Conservation (phyloP, 2,888 invertebrate genomes). For the Tenthredo distinguenda region DNA sequence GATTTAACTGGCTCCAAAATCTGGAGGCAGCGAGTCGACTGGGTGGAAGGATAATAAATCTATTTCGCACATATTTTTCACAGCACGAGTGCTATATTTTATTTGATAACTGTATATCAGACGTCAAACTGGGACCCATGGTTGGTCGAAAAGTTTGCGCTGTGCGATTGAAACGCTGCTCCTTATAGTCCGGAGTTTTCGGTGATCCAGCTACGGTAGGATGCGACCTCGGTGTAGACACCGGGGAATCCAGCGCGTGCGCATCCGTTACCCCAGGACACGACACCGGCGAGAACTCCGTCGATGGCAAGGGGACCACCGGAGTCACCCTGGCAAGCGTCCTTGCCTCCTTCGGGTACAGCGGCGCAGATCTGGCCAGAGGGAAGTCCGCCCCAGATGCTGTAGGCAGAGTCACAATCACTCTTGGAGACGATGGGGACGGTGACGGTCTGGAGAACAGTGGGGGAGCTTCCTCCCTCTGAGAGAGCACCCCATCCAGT, state of each 20-base stretch:
- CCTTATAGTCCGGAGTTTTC: conserved; percentile 24
- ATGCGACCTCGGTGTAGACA: conserved; percentile 79
- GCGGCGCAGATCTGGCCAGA: conserved; percentile 83
- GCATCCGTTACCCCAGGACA: conserved; percentile 80
- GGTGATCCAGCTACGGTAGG: conserved; percentile 77
- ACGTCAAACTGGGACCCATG: neutral
- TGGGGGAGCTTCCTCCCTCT: conserved; percentile 56
- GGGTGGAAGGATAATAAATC: neutral
- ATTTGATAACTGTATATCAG: neutral
- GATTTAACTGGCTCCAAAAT: neutral
- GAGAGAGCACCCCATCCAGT: conserved; percentile 68
- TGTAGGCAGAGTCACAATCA: conserved; percentile 79
- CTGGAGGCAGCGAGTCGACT: too few relatives aligned
- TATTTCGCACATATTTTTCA: neutral
- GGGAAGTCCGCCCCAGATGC: conserved; percentile 77
- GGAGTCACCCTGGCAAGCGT: conserved; percentile 78
- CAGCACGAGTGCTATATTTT: conserved; percentile 73
- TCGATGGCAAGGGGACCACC: conserved; percentile 79
- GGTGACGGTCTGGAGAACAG: conserved; percentile 78
- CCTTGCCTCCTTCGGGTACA: conserved; percentile 78
- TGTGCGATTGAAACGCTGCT: neutral
- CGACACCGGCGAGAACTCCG: conserved; percentile 78
- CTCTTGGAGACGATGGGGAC: conserved; percentile 80
- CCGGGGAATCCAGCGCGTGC: conserved; percentile 79
- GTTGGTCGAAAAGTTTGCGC: neutral